phyloP scores from a whole-genome alignment of 2,113 vertebrate genomes.

The Phalacrocorax carbo region DNA sequence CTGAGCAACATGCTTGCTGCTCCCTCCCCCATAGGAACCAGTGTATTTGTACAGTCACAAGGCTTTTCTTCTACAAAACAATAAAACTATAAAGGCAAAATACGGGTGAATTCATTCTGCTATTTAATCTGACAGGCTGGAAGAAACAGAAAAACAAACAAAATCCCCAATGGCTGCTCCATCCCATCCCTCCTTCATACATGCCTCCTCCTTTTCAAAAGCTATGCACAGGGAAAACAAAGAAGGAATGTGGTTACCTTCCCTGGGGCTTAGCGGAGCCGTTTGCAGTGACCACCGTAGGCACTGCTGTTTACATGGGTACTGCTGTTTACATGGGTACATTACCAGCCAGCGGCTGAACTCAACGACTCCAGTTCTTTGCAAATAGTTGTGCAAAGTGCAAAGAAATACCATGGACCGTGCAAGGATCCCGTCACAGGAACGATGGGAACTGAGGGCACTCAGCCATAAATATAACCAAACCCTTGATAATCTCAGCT shows the following conservation, averaged over 20 bases:
- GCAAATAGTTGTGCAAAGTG: neutral
- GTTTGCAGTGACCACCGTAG: neutral
- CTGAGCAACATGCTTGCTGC: neutral
- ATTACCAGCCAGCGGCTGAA: neutral
- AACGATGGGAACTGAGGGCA: neutral
- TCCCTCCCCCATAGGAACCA: neutral
- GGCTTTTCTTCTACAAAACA: neutral
- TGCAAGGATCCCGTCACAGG: fast-evolving
- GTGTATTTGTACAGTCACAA: neutral
- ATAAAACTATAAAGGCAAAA: neutral
- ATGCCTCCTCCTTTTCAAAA: neutral
- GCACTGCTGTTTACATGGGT: neutral
- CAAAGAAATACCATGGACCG: neutral
- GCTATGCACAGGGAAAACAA: neutral
- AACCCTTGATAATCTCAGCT: neutral
- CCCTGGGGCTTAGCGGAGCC: neutral
- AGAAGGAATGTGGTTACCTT: neutral
- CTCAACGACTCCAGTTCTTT: fast-evolving
- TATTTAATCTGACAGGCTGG: neutral
- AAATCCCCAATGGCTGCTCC: neutral
- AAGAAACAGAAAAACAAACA: conserved; percentile 8
- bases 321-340: neutral
- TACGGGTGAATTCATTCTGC: neutral
- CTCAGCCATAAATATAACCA: neutral
- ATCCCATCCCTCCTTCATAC: neutral